Conservation (phyloP, 2,797 vertebrate species). For the Decapterus maruadsi region DNA sequence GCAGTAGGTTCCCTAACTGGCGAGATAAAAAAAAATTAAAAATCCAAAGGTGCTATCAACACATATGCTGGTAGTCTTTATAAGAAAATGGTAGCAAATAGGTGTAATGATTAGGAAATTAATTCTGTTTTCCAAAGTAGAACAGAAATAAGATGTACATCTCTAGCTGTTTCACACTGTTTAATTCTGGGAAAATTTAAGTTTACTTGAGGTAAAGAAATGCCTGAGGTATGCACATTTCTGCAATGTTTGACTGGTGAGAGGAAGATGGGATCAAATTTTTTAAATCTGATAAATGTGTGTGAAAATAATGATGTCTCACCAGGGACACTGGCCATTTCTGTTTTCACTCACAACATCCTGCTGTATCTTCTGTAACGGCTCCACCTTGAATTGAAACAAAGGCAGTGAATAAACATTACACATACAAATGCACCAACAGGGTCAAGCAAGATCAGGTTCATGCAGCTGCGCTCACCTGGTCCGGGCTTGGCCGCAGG, state of each 20-base stretch:
- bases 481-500: slow-evolving; percentile 30
- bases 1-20: too few species aligned
- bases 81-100: not conserved
- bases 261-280: too few species aligned
- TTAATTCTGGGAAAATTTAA: not conserved
- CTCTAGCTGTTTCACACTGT: not conserved
- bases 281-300: not conserved
- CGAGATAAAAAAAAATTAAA: not conserved
- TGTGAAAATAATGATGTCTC: slow-evolving; percentile 37
- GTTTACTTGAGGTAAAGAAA: not conserved
- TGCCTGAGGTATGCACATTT: too few species aligned
- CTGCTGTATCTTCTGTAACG: slow-evolving; percentile 24
- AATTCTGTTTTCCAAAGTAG: not conserved
- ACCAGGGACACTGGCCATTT: slow-evolving; percentile 54
- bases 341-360: slow-evolving; percentile 36
- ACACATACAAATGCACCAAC: not conserved
- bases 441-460: not conserved
- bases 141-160: not conserved
- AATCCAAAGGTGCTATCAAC: not conserved
- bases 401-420: slow-evolving; percentile 35
- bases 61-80: not conserved
- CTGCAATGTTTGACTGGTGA: too few species aligned
- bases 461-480: slow-evolving; percentile 47
- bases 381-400: slow-evolving; percentile 46
- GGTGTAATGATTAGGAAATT: not conserved